Conservation (phyloP, 2,113 vertebrate species). For the Apodemus speciosus region DNA sequence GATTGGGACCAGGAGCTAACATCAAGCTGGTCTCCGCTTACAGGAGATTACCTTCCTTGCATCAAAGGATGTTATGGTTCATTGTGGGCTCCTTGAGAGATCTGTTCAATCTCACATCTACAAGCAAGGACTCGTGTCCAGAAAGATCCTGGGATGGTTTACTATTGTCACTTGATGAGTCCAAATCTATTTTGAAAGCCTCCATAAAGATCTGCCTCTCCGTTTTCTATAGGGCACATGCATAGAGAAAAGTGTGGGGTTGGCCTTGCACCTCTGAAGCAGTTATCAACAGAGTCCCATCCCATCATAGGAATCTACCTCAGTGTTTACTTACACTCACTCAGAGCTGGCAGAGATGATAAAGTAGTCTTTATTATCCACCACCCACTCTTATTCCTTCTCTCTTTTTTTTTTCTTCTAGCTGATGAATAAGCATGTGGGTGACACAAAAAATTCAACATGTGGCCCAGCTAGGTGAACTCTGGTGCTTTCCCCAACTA, state of each 20-base stretch:
- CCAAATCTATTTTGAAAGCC: slow-evolving; percentile 17
- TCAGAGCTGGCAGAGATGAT: background rate
- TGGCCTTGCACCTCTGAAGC: background rate
- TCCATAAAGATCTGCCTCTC: slow-evolving; percentile 18
- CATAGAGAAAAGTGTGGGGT: background rate
- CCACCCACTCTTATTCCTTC: background rate
- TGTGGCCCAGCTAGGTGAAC: background rate
- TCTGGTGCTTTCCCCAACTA: background rate
- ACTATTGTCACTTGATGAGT: background rate
- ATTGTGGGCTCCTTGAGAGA: background rate
- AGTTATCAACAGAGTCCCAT: background rate
- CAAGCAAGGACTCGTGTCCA: background rate
- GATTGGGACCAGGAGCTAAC: background rate
- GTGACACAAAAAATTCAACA: background rate
- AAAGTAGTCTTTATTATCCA: slow-evolving; percentile 11
- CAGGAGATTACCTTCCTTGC: background rate
- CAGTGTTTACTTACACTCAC: background rate
- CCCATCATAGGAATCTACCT: background rate
- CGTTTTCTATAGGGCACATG: background rate
- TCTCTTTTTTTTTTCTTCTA: background rate
- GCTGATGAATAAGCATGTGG: background rate
- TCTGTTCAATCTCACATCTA: slow-evolving; percentile 5
- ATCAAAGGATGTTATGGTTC: slow-evolving; percentile 10
- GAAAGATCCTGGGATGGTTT: slow-evolving; percentile 10
- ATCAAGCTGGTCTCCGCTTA: background rate